Percentiles rank a stretch among this genome's conserved stretches.
Evolutionary conservation across 1,140 invertebrate genomes (phyloP).

Genomic region (Aphidius gifuensis): DNA sequence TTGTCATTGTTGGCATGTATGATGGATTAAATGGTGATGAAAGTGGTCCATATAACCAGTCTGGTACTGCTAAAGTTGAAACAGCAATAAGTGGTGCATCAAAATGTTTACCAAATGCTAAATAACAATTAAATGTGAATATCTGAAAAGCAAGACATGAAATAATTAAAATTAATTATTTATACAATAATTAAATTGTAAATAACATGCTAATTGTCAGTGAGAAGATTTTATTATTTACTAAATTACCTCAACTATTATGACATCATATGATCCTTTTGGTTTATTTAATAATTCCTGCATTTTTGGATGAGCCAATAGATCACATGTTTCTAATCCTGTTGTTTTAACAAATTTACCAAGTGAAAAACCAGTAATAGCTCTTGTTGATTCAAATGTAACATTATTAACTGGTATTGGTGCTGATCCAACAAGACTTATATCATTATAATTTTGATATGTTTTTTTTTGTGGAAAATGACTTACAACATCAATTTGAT

Average conservation of each 20-base stretch:
- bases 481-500: constrained; percentile 48
- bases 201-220: background rate
- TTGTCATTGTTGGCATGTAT: constrained; percentile 61
- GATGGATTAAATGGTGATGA: constrained; percentile 61
- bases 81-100: constrained; percentile 61
- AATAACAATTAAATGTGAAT: constrained; percentile 45
- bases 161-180: too few species aligned
- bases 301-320: constrained; percentile 27
- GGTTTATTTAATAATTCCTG: constrained; percentile 28
- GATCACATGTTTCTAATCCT: constrained; percentile 29
- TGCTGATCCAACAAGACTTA: constrained; percentile 30
- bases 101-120: constrained; percentile 58
- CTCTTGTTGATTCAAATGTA: constrained; percentile 13
- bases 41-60: constrained; percentile 61
- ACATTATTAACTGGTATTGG: constrained; percentile 14
- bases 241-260: constrained; percentile 28
- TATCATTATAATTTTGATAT: constrained; percentile 39
- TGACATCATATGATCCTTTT: constrained; percentile 28
- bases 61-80: constrained; percentile 58
- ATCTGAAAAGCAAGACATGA: constrained; percentile 16
- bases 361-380: constrained; percentile 7
- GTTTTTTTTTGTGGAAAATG: constrained; percentile 36
- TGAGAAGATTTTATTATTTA: background rate
- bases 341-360: background rate
- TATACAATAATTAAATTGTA: background rate